These are phyloP conservation scores for Teleogryllus occipitalis DNA, from an alignment of 1,140 invertebrate genomes.

Conservation along the genomic window DNA sequence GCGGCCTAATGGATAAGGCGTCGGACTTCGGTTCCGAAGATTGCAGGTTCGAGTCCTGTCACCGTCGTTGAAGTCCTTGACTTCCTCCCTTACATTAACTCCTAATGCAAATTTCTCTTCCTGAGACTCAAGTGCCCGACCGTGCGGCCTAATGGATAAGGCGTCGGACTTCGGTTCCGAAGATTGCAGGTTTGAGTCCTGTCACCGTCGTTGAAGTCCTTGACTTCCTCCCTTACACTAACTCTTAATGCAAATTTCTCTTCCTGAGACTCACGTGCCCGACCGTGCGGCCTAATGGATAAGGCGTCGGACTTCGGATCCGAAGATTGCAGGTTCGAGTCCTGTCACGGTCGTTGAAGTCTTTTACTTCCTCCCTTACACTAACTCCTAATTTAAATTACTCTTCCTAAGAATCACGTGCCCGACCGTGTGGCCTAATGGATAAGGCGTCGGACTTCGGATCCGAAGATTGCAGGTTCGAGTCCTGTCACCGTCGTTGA, in stretches of 20 bases:
- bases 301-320: slow-evolving; percentile 19
- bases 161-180: slow-evolving; percentile 18
- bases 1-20: slow-evolving; percentile 19
- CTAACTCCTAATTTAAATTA: too few species aligned
- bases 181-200: slow-evolving; percentile 19
- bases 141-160: slow-evolving; percentile 18
- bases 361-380: too few species aligned
- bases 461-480: slow-evolving; percentile 19
- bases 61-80: too few species aligned
- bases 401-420: too few species aligned
- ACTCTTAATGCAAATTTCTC: too few species aligned
- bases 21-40: slow-evolving; percentile 19
- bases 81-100: too few species aligned
- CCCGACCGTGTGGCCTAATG: slow-evolving; percentile 16
- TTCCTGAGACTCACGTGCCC: too few species aligned
- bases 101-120: too few species aligned
- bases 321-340: slow-evolving; percentile 19
- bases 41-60: slow-evolving; percentile 19
- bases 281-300: slow-evolving; percentile 18
- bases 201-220: too few species aligned
- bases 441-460: slow-evolving; percentile 19
- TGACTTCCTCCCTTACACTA: too few species aligned
- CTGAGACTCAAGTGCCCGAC: too few species aligned
- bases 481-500: too few species aligned
- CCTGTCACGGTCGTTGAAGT: slow-evolving; percentile 18